A percentile compares a stretch with the other conserved stretches of the same genome.
Evolutionary conservation across 2,113 vertebrate genomes (phyloP).

Genomic region (Etheostoma cragini): DNA sequence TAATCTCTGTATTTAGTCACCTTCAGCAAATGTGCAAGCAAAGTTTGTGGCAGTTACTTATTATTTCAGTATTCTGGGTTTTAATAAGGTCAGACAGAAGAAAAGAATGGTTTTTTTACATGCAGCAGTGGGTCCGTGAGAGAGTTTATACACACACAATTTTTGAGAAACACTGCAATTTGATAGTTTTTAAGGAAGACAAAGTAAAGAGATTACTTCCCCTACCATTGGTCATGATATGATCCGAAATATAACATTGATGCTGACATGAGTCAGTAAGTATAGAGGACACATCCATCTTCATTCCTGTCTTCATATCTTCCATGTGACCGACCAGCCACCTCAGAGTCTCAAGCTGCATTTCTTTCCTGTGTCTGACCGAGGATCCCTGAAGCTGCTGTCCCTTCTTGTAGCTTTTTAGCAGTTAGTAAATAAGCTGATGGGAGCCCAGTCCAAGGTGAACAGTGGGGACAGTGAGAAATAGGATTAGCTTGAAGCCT

Average conservation of each 20-base stretch:
- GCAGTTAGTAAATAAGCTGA: conserved; percentile 35
- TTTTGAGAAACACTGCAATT: not conserved
- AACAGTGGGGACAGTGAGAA: conserved; percentile 29
- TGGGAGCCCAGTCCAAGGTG: conserved; percentile 14
- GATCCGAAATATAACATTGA: conserved; percentile 2
- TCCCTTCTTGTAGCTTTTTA: not conserved
- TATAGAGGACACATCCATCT: conserved; percentile 37
- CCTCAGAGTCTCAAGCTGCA: conserved; percentile 9
- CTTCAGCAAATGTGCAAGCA: not conserved
- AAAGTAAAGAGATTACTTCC: not conserved
- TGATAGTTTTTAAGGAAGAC: not conserved
- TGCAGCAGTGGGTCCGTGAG: not conserved
- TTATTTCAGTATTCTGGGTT: not conserved
- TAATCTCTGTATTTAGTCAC: not conserved
- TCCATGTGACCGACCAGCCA: conserved; percentile 53
- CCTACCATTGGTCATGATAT: not conserved
- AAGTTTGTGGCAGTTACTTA: not conserved
- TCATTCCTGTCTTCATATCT: conserved; percentile 51
- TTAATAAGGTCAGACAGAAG: not conserved
- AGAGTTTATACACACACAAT: not conserved
- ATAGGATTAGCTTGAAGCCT: conserved; percentile 62
- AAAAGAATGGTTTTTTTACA: not conserved
- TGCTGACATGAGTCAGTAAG: conserved; percentile 33
- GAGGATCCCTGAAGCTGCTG: conserved; percentile 10
- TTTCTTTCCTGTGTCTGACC: conserved; percentile 1